Percentiles rank a stretch among this genome's conserved stretches.
Conservation (phyloP, 2,113 vertebrate species). For the Cygnus atratus region DNA sequence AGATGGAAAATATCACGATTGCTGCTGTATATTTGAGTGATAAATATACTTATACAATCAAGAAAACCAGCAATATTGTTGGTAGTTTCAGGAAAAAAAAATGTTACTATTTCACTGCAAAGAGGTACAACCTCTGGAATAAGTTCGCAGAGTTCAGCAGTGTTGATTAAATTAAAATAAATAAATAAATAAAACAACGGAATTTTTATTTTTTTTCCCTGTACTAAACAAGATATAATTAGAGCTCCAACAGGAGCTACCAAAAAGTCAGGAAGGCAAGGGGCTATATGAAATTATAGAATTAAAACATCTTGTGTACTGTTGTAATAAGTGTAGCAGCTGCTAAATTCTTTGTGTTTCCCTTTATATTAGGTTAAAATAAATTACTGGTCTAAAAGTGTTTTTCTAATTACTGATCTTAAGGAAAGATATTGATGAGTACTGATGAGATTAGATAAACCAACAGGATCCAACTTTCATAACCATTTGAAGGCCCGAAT, state of each 20-base stretch:
- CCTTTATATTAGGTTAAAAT: neutral
- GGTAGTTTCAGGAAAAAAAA: conserved; percentile 19
- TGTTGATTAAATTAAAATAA: neutral
- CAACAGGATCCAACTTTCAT: neutral
- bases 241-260: neutral
- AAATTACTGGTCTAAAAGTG: neutral
- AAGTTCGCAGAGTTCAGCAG: neutral
- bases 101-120: conserved; percentile 35
- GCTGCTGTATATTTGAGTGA: conserved; percentile 33
- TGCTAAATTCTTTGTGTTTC: neutral
- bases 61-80: neutral
- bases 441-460: neutral
- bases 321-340: neutral
- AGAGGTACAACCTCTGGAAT: neutral
- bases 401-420: neutral
- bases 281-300: neutral
- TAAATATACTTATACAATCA: conserved; percentile 21
- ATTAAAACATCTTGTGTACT: neutral
- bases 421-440: neutral
- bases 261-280: neutral
- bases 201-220: neutral
- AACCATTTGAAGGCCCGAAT: neutral
- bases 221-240: neutral
- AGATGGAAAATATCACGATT: conserved; percentile 60
- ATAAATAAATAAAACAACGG: neutral